Percentiles rank a stretch among this genome's conserved stretches.
These are phyloP conservation scores for Panagrolaimus sp. DNA, from an alignment of 1,140 invertebrate species.

Conservation along the genomic window DNA sequence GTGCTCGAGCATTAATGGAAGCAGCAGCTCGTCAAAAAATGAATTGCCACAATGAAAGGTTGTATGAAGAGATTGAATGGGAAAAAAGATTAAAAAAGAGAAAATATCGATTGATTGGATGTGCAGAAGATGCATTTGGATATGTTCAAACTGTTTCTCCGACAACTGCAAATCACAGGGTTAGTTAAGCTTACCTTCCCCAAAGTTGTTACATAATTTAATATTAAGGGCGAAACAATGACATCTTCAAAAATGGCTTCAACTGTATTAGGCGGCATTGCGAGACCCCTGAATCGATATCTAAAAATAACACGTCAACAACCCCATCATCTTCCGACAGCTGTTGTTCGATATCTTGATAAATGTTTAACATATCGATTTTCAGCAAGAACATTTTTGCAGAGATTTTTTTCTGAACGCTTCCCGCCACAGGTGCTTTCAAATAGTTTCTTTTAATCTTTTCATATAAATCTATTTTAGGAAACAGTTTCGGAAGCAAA, in stretches of 20 bases:
- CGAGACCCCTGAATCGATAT: conserved; percentile 34
- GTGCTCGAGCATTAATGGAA: conserved; percentile 28
- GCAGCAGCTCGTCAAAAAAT: conserved; percentile 32
- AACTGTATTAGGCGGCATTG: conserved; percentile 35
- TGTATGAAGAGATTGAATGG: conserved; percentile 35
- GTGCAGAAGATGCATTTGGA: conserved; percentile 45
- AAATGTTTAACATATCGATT: conserved; percentile 37
- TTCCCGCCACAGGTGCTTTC: conserved; percentile 8
- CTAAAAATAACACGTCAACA: conserved; percentile 28
- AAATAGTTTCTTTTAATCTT: conserved; percentile 7
- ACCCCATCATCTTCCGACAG: conserved; percentile 26
- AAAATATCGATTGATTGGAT: conserved; percentile 37
- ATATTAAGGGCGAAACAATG: conserved; percentile 34
- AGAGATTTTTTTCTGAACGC: conserved; percentile 32
- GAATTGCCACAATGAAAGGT: conserved; percentile 38
- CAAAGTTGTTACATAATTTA: not conserved
- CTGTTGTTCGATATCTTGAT: conserved; percentile 31
- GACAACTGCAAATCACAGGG: conserved; percentile 30
- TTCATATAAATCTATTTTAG: conserved; percentile 11
- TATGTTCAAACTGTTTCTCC: conserved; percentile 34
- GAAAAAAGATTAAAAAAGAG: conserved; percentile 34
- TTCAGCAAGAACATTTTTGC: conserved; percentile 43
- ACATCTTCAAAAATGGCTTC: conserved; percentile 27
- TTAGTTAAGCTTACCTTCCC: not conserved
- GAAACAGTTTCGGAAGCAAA: conserved; percentile 38